Conservation (phyloP, 2,888 invertebrate genomes). For the Ametastegia equiseti region DNA sequence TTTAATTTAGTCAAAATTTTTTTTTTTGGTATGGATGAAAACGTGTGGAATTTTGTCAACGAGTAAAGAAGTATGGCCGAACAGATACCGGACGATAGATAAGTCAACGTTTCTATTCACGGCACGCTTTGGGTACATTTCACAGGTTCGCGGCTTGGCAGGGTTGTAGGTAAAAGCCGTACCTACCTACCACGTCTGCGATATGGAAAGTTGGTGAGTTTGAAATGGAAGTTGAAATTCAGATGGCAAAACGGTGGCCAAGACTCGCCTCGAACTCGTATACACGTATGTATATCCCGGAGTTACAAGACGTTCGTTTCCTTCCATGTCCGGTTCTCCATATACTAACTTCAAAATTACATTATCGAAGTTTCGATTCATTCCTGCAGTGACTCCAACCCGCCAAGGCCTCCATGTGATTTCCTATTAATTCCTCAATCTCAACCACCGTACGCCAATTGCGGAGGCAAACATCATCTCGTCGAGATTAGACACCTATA, state of each 20-base stretch:
- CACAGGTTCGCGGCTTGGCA: slow-evolving; percentile 30
- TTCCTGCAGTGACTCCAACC: neutral
- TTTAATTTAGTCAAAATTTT: neutral
- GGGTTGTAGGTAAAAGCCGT: neutral
- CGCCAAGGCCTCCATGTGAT: neutral
- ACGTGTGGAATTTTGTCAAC: neutral
- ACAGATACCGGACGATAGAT: neutral
- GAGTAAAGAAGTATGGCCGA: slow-evolving; percentile 11
- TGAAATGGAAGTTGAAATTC: slow-evolving; percentile 43
- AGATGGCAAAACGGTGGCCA: slow-evolving; percentile 13
- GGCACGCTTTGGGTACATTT: slow-evolving; percentile 41
- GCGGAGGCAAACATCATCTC: neutral
- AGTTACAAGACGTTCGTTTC: slow-evolving; percentile 8
- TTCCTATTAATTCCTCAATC: neutral
- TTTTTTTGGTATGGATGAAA: neutral
- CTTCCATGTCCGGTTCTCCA: neutral
- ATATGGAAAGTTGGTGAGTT: slow-evolving; percentile 31
- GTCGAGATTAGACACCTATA: too few relatives aligned
- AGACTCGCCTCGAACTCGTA: neutral
- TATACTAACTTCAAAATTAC: slow-evolving; percentile 5
- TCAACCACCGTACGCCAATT: neutral
- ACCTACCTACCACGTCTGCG: slow-evolving; percentile 4
- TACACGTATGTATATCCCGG: neutral
- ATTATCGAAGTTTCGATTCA: slow-evolving; percentile 3
- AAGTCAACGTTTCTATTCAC: slow-evolving; percentile 33